Conservation (phyloP, 2,797 vertebrate species). For the Danio albolineatus region DNA sequence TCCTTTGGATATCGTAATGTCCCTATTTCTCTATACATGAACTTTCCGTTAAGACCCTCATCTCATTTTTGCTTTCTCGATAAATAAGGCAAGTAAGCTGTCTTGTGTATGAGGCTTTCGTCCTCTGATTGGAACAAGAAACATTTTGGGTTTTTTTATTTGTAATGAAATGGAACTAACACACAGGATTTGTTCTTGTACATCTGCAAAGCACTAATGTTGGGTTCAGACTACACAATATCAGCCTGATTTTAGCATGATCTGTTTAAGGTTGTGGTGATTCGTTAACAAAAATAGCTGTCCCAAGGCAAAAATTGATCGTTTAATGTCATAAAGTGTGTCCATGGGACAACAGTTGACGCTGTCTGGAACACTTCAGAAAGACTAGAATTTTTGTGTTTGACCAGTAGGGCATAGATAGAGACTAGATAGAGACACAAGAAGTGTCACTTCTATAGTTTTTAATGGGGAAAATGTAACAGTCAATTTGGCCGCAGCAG, state of each 20-base stretch:
- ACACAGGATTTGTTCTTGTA: slow-evolving; percentile 6
- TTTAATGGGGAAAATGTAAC: no score
- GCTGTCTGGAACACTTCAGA: no score
- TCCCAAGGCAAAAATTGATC: no score
- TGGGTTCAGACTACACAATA: neutral
- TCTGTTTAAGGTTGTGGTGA: no score
- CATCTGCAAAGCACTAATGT: slow-evolving; percentile 25
- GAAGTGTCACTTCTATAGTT: no score
- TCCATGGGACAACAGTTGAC: no score
- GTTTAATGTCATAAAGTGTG: no score
- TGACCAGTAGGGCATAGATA: no score
- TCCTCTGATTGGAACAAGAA: slow-evolving; percentile 5
- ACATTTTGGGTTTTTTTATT: slow-evolving; percentile 10
- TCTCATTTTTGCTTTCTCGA: slow-evolving; percentile 2
- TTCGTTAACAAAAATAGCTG: no score
- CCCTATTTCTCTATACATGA: neutral
- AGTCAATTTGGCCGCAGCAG: no score
- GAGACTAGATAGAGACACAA: no score
- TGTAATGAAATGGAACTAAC: neutral
- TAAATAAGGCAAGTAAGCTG: slow-evolving; percentile 11
- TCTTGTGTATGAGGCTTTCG: neutral
- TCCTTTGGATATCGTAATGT: neutral
- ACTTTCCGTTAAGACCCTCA: neutral
- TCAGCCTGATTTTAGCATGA: neutral
- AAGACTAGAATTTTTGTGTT: no score